Base-by-base conservation (phyloP, 2,888 invertebrate genomes). In the Corbicula japonica region DNA sequence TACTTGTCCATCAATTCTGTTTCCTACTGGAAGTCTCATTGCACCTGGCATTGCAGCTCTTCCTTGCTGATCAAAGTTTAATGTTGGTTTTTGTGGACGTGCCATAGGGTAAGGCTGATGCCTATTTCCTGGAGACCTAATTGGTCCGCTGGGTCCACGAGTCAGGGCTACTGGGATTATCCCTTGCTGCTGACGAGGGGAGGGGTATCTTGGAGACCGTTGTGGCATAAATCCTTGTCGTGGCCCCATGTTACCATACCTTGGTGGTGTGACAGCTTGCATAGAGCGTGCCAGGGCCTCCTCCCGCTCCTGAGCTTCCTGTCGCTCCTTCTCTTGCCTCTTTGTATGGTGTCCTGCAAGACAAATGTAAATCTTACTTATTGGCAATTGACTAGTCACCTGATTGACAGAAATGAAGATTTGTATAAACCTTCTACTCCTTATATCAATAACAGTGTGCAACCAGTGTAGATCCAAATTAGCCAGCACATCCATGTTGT, bases 281-380 rank as follows among this genome's bases (percentile, higher is more conserved):
- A 60, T 50, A 32, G 46, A 50, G 2, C 70, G 34, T 8, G 70
- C 70, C 26, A 61, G 23, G 3, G 63, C 70, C 41, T 71, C 74
- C 18, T 50, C 48, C 30, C 66, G 54, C n/a, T 65, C 48, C n/a
- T 34, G 28, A 3, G 48, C 52, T 50, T 80, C 74, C 34, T 68
- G 44, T 18, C 56, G 32, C 21, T 74, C 74, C 30, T 80, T 75
- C 26, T 80, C 79, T 41, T 80, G 80, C 26, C 76, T 76, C 72
- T 69, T 52, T 35, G 50, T 69, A 26, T 69, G 75, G 34, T 75
- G 75, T 1, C 66, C 74, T 74, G 60, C 26, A 74, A 63, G n/a
- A 21, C 23, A n/a, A n/a, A n/a, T n/a, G n/a, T n/a, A n/a, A n/a
- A n/a, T n/a, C n/a, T n/a, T n/a, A n/a, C n/a, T n/a, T n/a, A n/a